Conservation (phyloP, 2,797 vertebrate genomes). For the Squalus acanthias region DNA sequence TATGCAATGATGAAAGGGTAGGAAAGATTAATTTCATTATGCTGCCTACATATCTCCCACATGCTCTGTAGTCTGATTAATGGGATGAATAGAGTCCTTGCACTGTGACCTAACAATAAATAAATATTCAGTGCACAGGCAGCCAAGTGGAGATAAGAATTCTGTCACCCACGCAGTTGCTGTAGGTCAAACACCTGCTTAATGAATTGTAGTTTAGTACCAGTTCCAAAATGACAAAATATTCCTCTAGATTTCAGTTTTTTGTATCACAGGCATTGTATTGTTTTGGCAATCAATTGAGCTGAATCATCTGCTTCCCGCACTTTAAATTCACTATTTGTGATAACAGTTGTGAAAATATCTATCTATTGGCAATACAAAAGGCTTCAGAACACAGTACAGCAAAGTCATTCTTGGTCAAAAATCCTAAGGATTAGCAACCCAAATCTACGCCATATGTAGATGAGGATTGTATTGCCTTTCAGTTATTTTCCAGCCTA, state of each 20-base stretch:
- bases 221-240: not conserved
- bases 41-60: not conserved
- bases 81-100: not conserved
- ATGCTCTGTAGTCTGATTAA: not conserved
- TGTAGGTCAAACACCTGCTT: slow-evolving; percentile 28
- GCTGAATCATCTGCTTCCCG: not conserved
- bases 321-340: slow-evolving; percentile 4
- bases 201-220: not conserved
- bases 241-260: not conserved
- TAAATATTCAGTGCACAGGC: not conserved
- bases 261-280: not conserved
- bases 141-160: slow-evolving; percentile 28
- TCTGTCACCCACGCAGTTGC: slow-evolving; percentile 1
- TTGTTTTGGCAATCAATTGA: not conserved
- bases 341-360: not conserved
- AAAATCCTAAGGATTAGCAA: not conserved
- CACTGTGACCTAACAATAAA: slow-evolving; percentile 16
- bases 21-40: not conserved
- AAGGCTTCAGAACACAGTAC: not conserved
- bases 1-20: slow-evolving; percentile 20
- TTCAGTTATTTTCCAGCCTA: not conserved
- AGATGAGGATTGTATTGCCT: not conserved
- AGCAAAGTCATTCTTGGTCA: not conserved
- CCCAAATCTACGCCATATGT: not conserved
- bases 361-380: not conserved